Percentiles rank a stretch among this genome's conserved stretches.
phyloP scores from a whole-genome alignment of 2,113 vertebrate genomes.

The Columba livia region DNA sequence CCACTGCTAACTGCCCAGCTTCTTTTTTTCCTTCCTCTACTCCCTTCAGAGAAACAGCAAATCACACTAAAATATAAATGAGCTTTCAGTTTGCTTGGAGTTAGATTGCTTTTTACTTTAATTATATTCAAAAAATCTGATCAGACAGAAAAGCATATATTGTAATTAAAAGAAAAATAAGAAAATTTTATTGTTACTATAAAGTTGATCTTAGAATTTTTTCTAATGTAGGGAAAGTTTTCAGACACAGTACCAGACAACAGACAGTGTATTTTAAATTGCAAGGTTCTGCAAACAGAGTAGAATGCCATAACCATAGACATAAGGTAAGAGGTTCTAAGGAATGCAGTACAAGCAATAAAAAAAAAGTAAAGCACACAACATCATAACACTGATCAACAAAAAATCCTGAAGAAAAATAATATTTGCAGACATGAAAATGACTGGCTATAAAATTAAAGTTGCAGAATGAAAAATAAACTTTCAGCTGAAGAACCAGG shows the following conservation, averaged over 20 bases:
- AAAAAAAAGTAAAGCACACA: background rate
- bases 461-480: background rate
- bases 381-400: background rate
- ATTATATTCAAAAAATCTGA: background rate
- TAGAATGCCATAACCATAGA: background rate
- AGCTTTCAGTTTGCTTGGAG: background rate
- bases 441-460: background rate
- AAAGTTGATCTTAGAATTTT: background rate
- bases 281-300: background rate
- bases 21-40: background rate
- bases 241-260: background rate
- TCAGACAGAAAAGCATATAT: background rate
- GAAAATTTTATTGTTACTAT: background rate
- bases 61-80: background rate
- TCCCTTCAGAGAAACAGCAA: background rate
- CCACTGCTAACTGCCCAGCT: background rate
- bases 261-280: background rate
- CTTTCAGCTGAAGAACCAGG: background rate
- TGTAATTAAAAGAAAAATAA: conserved; percentile 18
- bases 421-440: background rate
- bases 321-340: background rate
- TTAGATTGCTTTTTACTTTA: background rate
- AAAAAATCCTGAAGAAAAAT: background rate
- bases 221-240: background rate
- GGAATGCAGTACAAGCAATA: background rate